A percentile compares a stretch with the other conserved stretches of the same genome.
These are phyloP conservation scores for Speoplatyrhinus poulsoni DNA, from an alignment of 2,113 vertebrate species.

Conservation along the genomic window DNA sequence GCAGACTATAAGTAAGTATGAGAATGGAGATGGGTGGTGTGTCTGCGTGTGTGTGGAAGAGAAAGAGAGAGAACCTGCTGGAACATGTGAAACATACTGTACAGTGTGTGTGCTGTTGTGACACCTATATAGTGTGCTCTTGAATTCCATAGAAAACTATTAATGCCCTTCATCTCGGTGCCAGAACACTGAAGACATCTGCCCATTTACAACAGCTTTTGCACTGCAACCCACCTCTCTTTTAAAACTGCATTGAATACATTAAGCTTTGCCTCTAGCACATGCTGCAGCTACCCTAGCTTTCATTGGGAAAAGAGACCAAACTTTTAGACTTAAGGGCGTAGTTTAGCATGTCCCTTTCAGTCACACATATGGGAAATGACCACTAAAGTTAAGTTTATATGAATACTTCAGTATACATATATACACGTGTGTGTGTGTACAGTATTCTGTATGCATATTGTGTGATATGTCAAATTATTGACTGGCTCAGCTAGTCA, in stretches of 20 bases:
- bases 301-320: constrained; percentile 5
- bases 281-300: background rate
- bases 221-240: constrained; percentile 1
- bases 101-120: constrained; percentile 15
- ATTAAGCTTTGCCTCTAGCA: too few species aligned
- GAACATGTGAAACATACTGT: background rate
- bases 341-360: too few species aligned
- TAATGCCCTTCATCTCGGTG: constrained; percentile 40
- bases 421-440: too few species aligned
- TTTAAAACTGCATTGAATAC: too few species aligned
- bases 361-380: too few species aligned
- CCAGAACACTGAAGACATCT: constrained; percentile 39
- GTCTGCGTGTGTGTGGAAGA: background rate
- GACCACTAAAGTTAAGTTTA: too few species aligned
- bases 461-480: too few species aligned
- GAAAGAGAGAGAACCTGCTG: background rate
- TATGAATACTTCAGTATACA: too few species aligned
- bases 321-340: too few species aligned
- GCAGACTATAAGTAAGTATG: constrained; percentile 73
- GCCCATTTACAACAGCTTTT: constrained; percentile 32
- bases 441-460: too few species aligned
- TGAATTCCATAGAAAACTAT: constrained; percentile 47
- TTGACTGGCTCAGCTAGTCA: too few species aligned
- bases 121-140: constrained; percentile 29
- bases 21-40: background rate